These are phyloP conservation scores for Zoanthus gigantus DNA, from an alignment of 92 coral and sea anemone genomes.

Conservation along the genomic window DNA sequence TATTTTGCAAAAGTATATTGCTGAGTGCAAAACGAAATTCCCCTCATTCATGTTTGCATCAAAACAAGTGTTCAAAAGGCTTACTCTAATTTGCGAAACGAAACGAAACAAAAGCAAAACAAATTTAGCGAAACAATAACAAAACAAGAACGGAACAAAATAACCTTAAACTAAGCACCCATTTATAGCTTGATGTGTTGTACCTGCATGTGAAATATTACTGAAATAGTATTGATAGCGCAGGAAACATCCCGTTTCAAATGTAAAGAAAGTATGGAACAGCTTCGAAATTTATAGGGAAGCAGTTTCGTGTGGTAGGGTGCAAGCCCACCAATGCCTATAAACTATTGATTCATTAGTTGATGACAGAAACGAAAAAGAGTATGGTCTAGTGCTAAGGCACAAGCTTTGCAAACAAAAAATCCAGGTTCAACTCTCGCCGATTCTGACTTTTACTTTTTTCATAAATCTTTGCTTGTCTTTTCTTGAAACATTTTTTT, in stretches of 20 bases:
- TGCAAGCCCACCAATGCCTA: constrained; percentile 24
- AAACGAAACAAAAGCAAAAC: not conserved
- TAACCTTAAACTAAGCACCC: not conserved
- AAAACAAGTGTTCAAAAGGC: too few relatives aligned
- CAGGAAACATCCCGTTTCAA: constrained; percentile 24
- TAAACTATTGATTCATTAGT: not conserved
- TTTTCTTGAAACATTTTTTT: not conserved
- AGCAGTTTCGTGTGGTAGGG: constrained; percentile 24
- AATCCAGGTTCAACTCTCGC: constrained; percentile 1
- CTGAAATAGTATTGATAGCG: constrained; percentile 24
- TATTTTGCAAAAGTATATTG: too few relatives aligned
- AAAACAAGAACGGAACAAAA: not conserved
- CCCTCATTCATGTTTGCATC: too few relatives aligned
- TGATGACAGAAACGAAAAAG: not conserved
- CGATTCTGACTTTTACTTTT: not conserved
- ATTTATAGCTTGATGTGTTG: constrained; percentile 7
- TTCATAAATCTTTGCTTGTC: constrained; percentile 18
- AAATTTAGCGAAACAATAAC: not conserved
- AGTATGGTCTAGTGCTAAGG: not conserved
- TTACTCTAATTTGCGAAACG: constrained; percentile 1
- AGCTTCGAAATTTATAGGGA: constrained; percentile 14
- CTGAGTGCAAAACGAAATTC: too few relatives aligned
- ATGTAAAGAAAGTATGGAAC: constrained; percentile 29
- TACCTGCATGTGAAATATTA: constrained; percentile 28
- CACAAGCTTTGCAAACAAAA: not conserved